Evolutionary conservation across 1,140 invertebrate species (phyloP), one percentile per base, ranked within the genome.

Genomic region (Cherax quadricarinatus): DNA sequence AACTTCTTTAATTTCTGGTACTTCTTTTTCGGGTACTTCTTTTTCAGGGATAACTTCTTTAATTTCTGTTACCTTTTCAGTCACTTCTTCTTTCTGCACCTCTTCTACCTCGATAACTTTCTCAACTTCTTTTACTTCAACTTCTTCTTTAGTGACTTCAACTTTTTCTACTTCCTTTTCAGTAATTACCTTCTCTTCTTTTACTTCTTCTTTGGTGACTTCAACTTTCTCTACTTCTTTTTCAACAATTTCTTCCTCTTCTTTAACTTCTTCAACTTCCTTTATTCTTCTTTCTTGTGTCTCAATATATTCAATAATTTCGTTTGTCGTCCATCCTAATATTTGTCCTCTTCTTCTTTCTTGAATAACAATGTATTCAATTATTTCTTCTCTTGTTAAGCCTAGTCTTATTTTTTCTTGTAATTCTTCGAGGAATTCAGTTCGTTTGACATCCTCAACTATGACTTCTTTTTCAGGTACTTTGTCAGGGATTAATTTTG

Each of bases 251-350:
- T 4, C n/a, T 21, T 41, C 85, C 18, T 73, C 41, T 62, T 48
- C 66, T 30, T 30, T 41, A 16, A 12, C 73, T n/a, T 60, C 49
- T 73, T 57, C 53, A 57, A 57, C 53, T 57, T 12, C 12, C 12
- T 57, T 14, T 57, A 14, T 12, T 66, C 4, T 12, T 66, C 49
- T 57, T 73, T 49, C 66, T 48, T 86, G 16, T 12, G 24, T 57
- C 2, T 48, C 49, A 48, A 86, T 24, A 16, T 70, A 24, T 41
- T 86, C 84, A 30, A 60, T n/a, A 75, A 86, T 57, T 86, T 86
- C 70, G 5, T 57, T 18, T 10, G 14, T 66, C 18, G 62, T 16
- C 62, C 62, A 57, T 9, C 53, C 53, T 10, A 57, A 14, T 57
- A 57, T 57, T 7, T 57, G 9, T 57, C 53, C 53, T 24, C 14